These are phyloP conservation scores for Galago senegalensis DNA, from an alignment of 2,797 vertebrate species.

Conservation along the genomic window DNA sequence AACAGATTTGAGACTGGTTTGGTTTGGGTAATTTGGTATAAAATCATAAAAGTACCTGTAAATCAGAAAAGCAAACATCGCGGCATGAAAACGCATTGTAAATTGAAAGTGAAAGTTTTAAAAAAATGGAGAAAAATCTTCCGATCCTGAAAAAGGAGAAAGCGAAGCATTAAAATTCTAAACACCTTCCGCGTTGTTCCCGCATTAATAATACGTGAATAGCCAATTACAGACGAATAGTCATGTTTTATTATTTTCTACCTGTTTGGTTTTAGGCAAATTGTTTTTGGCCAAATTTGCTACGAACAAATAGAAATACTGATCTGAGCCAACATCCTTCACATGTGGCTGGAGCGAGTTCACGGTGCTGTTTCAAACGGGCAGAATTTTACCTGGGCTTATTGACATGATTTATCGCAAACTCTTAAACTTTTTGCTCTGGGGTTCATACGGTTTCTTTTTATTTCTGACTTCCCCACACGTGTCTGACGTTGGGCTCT, in stretches of 20 bases:
- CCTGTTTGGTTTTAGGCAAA: conserved; percentile 50
- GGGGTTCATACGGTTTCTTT: neutral
- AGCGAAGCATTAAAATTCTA: conserved; percentile 40
- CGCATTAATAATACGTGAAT: conserved; percentile 59
- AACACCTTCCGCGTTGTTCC: conserved; percentile 20
- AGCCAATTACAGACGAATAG: conserved; percentile 29
- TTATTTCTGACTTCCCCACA: neutral
- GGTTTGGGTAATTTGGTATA: neutral
- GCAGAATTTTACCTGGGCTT: neutral
- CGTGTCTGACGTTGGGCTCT: neutral
- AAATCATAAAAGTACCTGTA: conserved; percentile 43
- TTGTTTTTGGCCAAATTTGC: conserved; percentile 50
- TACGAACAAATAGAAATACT: neutral
- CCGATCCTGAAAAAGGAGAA: neutral
- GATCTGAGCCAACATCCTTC: neutral
- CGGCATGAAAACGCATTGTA: conserved; percentile 39
- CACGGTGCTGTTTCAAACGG: neutral
- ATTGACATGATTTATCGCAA: neutral
- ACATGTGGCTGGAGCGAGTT: neutral
- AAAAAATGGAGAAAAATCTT: neutral
- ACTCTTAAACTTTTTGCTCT: neutral
- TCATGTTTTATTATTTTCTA: conserved; percentile 57
- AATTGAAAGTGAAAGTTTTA: conserved; percentile 54
- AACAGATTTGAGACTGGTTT: conserved; percentile 33
- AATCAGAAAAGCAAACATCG: conserved; percentile 61